Evolutionary conservation across 2,888 invertebrate species (phyloP), one percentile per base, ranked within the genome.

Genomic region (Acanthosepion lycidas): DNA sequence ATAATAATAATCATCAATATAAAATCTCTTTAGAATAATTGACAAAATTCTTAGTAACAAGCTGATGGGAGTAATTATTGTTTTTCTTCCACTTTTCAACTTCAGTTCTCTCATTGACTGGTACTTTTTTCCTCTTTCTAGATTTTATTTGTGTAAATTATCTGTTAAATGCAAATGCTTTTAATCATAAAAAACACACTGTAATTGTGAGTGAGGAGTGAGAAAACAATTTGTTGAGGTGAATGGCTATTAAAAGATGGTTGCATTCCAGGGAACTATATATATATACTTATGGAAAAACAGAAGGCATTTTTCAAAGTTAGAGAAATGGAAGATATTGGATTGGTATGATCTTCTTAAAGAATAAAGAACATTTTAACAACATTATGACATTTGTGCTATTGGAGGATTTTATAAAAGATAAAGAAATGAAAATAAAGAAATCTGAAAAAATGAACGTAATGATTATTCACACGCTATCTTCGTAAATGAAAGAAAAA

Each of bases 131-230:
- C 33, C 78, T n/a, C n/a, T n/a, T 33, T 33, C 12, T 5, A n/a
- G n/a, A 78, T n/a, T 78, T 78, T 78, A 78, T 78, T 78, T 78
- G n/a, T 18, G 78, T n/a, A n/a, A 78, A 78, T 78, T 78, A 78
- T n/a, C 78, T 78, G 78, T 78, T n/a, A 78, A 78, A 78, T 78
- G 78, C 33, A 78, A 78, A 78, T 15, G n/a, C n/a, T n/a, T 78
- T 78, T 33, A n/a, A 78, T 78, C 78, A n/a, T n/a, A 78, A 78
- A 78, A 78, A n/a, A 18, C 9, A 8, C 28, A n/a, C 9, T 18
- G 9, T 33, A n/a, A n/a, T 78, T 78, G n/a, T 78, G 59, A 15
- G 15, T 6, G 26, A 33, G 78, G 15, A 15, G 78, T 15, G 78
- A n/a, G n/a, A n/a, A n/a, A 15, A 12, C n/a, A 15, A n/a, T 33